phyloP scores from a whole-genome alignment of 2,113 vertebrate genomes.

The Cebidichthys violaceus region DNA sequence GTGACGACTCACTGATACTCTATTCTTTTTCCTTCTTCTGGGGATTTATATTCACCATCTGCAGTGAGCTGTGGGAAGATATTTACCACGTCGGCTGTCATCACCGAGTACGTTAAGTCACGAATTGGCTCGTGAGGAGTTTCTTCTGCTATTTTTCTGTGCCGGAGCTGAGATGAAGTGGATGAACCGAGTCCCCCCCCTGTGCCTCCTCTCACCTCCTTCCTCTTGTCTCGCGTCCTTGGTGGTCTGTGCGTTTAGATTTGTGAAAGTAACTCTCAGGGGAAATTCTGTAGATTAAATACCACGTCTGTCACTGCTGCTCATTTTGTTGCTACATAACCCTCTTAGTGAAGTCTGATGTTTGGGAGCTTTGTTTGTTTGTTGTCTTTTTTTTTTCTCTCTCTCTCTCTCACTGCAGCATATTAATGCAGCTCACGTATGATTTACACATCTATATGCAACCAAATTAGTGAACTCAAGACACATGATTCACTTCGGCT shows the following conservation, averaged over 20 bases:
- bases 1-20: neutral
- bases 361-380: slow-evolving; percentile 27
- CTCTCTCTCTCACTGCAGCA: neutral
- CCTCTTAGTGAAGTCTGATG: slow-evolving; percentile 12
- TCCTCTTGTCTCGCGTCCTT: slow-evolving; percentile 6
- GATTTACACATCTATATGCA: slow-evolving; percentile 16
- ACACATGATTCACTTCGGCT: slow-evolving; percentile 12
- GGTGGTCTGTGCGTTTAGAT: slow-evolving; percentile 53
- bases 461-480: slow-evolving; percentile 18
- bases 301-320: slow-evolving; percentile 12
- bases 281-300: slow-evolving; percentile 43
- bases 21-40: neutral
- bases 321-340: slow-evolving; percentile 15
- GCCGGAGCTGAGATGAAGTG: neutral
- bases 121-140: neutral
- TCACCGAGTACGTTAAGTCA: neutral
- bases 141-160: neutral
- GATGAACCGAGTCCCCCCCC: neutral
- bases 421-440: neutral
- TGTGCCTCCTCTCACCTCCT: slow-evolving; percentile 16
- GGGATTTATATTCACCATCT: neutral
- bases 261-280: slow-evolving; percentile 21
- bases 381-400: no score
- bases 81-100: neutral
- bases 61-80: neutral